phyloP scores from a whole-genome alignment of 2,113 vertebrate genomes.

The Mellivora capensis region DNA sequence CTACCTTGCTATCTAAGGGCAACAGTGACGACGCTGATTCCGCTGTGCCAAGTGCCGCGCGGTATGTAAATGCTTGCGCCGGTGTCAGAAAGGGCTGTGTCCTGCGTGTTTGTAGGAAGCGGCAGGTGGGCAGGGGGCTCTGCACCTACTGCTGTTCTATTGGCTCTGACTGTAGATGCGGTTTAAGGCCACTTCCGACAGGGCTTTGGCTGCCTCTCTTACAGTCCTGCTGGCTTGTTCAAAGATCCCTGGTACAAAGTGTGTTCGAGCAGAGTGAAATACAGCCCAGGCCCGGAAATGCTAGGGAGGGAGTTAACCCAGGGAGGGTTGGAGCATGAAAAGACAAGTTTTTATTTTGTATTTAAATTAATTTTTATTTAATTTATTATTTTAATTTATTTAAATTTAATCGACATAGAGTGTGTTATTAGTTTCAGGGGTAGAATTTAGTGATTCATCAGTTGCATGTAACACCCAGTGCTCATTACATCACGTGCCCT shows the following conservation, averaged over 20 bases:
- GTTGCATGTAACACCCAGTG: neutral
- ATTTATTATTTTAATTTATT: neutral
- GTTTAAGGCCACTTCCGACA: neutral
- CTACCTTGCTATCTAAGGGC: slow-evolving; percentile 13
- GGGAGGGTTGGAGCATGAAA: neutral
- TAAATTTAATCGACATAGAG: neutral
- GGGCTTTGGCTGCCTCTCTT: neutral
- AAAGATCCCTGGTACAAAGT: neutral
- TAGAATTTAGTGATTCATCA: neutral
- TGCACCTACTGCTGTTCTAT: neutral
- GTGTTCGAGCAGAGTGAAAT: neutral
- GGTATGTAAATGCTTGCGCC: neutral
- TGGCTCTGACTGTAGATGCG: neutral
- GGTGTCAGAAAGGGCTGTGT: neutral
- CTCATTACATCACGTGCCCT: neutral
- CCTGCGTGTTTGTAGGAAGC: neutral
- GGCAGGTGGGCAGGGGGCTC: neutral
- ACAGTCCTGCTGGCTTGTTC: neutral
- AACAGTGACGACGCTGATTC: slow-evolving; percentile 7
- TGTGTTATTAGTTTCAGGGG: neutral
- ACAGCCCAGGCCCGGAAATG: neutral
- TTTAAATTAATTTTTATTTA: too few relatives aligned
- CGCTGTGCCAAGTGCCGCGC: neutral
- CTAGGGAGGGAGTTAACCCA: neutral
- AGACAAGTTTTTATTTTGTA: neutral